A percentile compares a stretch with the other conserved stretches of the same genome.
Conservation (phyloP, 2,797 vertebrate genomes). For the Lepus oiostolus region DNA sequence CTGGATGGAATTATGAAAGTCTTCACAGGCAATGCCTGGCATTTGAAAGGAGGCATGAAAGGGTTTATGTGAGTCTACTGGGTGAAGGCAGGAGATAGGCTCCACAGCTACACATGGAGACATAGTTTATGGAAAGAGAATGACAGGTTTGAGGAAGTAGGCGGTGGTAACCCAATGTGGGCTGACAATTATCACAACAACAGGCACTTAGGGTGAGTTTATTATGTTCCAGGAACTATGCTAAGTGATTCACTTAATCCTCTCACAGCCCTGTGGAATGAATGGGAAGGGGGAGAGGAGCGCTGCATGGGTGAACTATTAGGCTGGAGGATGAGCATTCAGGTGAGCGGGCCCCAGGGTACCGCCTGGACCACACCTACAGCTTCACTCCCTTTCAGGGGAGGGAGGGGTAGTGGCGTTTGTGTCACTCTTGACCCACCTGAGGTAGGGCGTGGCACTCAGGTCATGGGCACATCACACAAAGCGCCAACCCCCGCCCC, state of each 20-base stretch:
- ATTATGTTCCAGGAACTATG: constrained; percentile 41
- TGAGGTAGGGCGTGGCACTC: no score
- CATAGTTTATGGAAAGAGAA: neutral
- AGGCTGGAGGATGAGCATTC: neutral
- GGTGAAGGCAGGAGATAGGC: neutral
- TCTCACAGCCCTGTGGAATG: neutral
- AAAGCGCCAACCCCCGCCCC: no score
- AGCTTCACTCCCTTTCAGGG: no score
- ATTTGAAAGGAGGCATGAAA: neutral
- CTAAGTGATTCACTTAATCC: constrained; percentile 64
- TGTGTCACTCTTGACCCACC: no score
- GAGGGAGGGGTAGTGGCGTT: no score
- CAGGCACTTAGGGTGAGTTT: neutral
- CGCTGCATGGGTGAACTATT: neutral
- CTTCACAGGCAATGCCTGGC: neutral
- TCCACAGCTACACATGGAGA: neutral
- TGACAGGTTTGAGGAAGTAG: constrained; percentile 25
- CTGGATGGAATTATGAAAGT: neutral
- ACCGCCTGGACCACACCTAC: no score
- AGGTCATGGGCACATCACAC: no score
- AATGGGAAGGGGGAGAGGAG: neutral
- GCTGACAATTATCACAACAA: neutral
- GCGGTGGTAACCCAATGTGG: constrained; percentile 6
- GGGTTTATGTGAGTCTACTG: neutral
- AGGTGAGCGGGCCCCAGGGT: neutral